A percentile compares a stretch with the other conserved stretches of the same genome.
Conservation (phyloP, 2,113 vertebrate species). For the Tonatia bakeri region DNA sequence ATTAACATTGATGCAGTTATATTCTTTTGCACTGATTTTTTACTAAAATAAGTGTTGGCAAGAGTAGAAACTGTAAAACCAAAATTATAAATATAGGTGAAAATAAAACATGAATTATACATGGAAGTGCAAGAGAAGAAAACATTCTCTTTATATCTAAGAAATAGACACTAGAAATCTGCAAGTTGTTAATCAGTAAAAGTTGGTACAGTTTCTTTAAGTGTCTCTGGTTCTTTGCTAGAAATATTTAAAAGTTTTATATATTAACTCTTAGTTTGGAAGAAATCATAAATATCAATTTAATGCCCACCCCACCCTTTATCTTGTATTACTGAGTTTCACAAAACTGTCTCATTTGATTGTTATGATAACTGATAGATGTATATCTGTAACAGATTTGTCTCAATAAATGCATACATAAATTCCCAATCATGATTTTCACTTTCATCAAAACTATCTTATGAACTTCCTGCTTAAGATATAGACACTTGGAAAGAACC, state of each 20-base stretch:
- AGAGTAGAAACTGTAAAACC: neutral
- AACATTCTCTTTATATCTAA: neutral
- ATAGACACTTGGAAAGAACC: neutral
- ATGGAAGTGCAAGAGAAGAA: neutral
- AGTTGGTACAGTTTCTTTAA: neutral
- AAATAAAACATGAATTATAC: neutral
- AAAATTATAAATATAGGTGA: neutral
- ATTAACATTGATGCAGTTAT: neutral
- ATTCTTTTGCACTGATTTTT: neutral
- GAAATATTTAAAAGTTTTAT: neutral
- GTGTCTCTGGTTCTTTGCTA: neutral
- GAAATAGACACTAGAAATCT: neutral
- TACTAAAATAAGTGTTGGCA: neutral
- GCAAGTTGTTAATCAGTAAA: neutral
- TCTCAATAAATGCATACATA: neutral
- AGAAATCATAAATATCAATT: neutral
- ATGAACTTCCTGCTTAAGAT: neutral
- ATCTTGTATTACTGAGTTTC: neutral
- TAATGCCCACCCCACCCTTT: neutral
- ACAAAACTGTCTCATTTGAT: neutral
- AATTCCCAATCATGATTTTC: neutral
- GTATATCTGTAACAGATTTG: neutral
- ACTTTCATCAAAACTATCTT: neutral
- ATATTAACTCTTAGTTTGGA: neutral
- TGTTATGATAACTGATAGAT: neutral